Conservation (phyloP, 2,113 vertebrate species). For the Ariopsis seemanni region DNA sequence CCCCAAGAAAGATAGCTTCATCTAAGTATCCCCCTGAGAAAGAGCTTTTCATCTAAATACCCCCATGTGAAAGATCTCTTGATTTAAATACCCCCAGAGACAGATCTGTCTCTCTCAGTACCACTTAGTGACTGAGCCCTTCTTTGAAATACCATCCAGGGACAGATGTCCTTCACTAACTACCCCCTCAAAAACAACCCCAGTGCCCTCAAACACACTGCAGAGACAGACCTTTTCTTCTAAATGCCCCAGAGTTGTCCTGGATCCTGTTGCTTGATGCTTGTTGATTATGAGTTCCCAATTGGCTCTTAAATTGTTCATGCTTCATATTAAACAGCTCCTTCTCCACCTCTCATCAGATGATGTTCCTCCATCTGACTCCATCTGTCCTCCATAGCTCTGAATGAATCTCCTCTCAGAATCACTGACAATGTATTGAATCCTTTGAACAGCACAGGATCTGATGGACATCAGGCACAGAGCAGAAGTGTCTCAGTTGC, state of each 20-base stretch:
- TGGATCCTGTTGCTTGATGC: not conserved
- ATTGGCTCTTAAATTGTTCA: slow-evolving; percentile 14
- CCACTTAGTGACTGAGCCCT: not conserved
- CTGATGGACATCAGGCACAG: slow-evolving; percentile 29
- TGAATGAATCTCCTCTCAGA: slow-evolving; percentile 1
- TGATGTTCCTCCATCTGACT: slow-evolving; percentile 34
- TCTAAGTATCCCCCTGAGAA: not conserved
- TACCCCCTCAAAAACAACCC: not conserved
- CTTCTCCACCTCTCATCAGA: slow-evolving; percentile 29
- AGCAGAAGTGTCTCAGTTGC: slow-evolving; percentile 26
- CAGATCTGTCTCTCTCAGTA: not conserved
- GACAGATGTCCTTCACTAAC: not conserved
- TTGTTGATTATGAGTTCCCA: slow-evolving; percentile 9
- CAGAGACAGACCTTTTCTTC: slow-evolving; percentile 2
- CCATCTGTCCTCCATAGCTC: slow-evolving; percentile 8
- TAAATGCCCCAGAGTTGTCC: not conserved
- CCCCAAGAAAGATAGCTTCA: not conserved
- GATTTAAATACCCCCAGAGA: not conserved
- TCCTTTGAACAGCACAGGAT: slow-evolving; percentile 18
- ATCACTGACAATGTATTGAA: slow-evolving; percentile 7
- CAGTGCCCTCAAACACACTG: not conserved
- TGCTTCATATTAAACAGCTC: slow-evolving; percentile 30
- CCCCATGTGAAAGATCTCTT: not conserved
- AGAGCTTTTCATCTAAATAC: not conserved
- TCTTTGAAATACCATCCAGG: not conserved